Percentiles rank a stretch among this genome's conserved stretches.
phyloP scores from a whole-genome alignment of 2,888 invertebrate genomes.

The Trissolcus japonicus region DNA sequence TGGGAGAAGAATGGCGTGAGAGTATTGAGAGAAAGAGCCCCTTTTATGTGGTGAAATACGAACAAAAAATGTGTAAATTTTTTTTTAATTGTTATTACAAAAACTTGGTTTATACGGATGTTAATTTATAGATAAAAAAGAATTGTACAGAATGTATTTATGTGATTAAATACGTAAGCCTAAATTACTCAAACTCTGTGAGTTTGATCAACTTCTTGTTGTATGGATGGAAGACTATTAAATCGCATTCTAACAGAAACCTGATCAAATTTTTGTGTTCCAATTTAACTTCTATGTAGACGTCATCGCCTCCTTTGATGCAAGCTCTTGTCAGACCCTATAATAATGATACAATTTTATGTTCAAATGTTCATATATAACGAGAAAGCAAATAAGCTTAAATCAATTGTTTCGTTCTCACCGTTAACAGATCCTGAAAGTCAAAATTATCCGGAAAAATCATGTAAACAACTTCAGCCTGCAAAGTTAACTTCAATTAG shows the following conservation, averaged over 20 bases:
- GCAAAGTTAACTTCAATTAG: conserved; percentile 20
- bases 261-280: conserved; percentile 57
- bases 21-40: conserved; percentile 91
- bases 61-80: conserved; percentile 7
- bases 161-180: conserved; percentile 2
- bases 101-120: not conserved
- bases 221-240: conserved; percentile 66
- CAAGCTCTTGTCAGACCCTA: conserved; percentile 64
- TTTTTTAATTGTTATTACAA: conserved; percentile 11
- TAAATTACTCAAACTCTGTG: not conserved
- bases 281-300: conserved; percentile 64
- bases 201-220: conserved; percentile 67
- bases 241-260: conserved; percentile 66
- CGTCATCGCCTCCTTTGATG: conserved; percentile 68
- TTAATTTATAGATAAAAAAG: not conserved
- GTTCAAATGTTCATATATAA: not conserved
- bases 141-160: conserved; percentile 30
- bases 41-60: conserved; percentile 87
- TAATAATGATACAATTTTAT: not conserved
- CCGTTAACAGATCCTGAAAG: conserved; percentile 64
- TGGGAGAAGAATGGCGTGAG: conserved; percentile 92
- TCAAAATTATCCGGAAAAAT: conserved; percentile 64
- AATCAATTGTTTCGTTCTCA: conserved; percentile 54
- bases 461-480: conserved; percentile 62
- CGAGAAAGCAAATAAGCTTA: not conserved